Base-by-base conservation (phyloP, 1,140 invertebrate species). In the Brachystomella parvula region DNA sequence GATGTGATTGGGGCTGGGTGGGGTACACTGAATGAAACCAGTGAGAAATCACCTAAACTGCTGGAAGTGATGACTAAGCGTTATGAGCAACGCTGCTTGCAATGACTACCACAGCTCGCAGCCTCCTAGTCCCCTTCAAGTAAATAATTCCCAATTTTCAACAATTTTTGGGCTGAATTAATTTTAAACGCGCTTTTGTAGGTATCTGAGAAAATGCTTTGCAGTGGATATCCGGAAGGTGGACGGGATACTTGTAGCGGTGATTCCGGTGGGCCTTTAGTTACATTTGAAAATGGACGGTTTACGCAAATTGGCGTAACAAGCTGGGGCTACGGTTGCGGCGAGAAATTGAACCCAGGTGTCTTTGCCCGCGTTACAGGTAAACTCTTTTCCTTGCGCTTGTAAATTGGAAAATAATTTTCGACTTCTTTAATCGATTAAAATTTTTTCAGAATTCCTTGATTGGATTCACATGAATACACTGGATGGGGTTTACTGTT, bases 121-220 rank as follows among this genome's bases (percentile, higher is more conserved):
- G 0, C 67, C 68, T 0, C 67, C 65, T 53, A 65, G 64, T 35
- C 71, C 71, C 3, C 71, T 65, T 0, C 70, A 64, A 56, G 44
- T 64, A 24, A 53, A 24, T 12, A 44, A 44, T n/a, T n/a, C n/a
- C n/a, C n/a, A n/a, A n/a, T n/a, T n/a, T n/a, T n/a, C n/a, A n/a
- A n/a, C n/a, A n/a, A n/a, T n/a, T n/a, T n/a, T n/a, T n/a, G n/a
- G n/a, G n/a, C n/a, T n/a, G n/a, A n/a, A n/a, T n/a, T n/a, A n/a
- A n/a, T n/a, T n/a, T n/a, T n/a, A n/a, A n/a, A 9, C 12, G 53
- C 6, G 9, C 58, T 31, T 15, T 26, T 24, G 47, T 59, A 72
- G 61, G 67, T 72, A 31, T 70, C 65, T 12, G 69, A 73, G 26
- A 70, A 69, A 32, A 73, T 73, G 71, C 35, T 73, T 19, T 73